Base-by-base conservation (phyloP, 2,797 vertebrate genomes). In the Erethizon dorsatum region DNA sequence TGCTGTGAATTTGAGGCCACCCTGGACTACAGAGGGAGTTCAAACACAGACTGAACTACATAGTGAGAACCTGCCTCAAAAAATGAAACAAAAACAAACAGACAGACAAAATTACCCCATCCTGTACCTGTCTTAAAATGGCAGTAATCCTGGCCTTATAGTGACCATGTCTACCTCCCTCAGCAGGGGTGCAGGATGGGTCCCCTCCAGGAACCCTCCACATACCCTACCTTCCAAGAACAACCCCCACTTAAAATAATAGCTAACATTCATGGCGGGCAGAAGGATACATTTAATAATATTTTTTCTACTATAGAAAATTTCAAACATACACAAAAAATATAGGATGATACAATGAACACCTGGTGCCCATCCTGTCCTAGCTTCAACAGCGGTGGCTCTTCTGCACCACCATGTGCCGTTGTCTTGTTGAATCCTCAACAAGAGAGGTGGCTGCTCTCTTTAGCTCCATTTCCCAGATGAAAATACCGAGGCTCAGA, bases 291-390 rank as follows among this genome's bases (percentile, higher is more conserved):
- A n/a, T 75, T 37, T 77, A 37, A 14, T 41, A 52, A 45, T 59
- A 87, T 37, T 9, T 17, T 47, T 88, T 93, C 90, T 47, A 86
- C 86, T 24, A 18, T 20, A 59, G 69, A 71, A 89, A 61, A 71
- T 82, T 91, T 78, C 82, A 93, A 91, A 52, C 54, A 82, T 13
- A 75, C 54, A 79, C 59, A 88, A 85, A 85, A 95, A 83, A 92
- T 41, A 22, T 3, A 90, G 52, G 56, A 31, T n/a, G 73, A 18
- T 6, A 28, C 61, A 20, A 37, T 54, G 52, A 90, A 31, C 50
- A 9, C 57, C 47, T 8, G 24, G 22, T 15, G 56, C 47, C 17
- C 22, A 10, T 37, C 33, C 33, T 17, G 59, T 2, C 7, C 79
- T 54, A 59, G 83, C 77, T 73, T 79, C 83, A 52, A 33, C 26